Percentiles rank a stretch among this genome's conserved stretches.
Conservation (phyloP, 2,113 vertebrate genomes). For the Spea bombifrons region DNA sequence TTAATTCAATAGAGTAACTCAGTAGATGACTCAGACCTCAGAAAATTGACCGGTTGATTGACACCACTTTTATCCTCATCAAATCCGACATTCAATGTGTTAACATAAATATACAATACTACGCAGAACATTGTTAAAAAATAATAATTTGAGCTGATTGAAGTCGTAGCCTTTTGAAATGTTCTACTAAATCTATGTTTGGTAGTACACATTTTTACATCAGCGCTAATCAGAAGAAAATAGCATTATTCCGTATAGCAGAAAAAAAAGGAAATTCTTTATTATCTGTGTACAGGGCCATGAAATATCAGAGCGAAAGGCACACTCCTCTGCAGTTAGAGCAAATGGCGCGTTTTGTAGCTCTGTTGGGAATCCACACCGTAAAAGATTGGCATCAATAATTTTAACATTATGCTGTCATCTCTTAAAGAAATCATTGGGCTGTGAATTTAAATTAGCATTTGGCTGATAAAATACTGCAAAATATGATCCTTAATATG, state of each 20-base stretch:
- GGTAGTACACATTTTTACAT: not conserved
- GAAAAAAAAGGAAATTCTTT: not conserved
- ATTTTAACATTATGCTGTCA: slow-evolving; percentile 51
- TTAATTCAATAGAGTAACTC: too few relatives aligned
- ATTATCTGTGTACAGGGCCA: slow-evolving; percentile 2
- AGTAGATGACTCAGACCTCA: too few relatives aligned
- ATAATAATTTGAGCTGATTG: too few relatives aligned
- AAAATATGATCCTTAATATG: slow-evolving; percentile 44
- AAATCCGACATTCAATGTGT: too few relatives aligned
- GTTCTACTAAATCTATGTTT: too few relatives aligned
- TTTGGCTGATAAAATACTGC: slow-evolving; percentile 52
- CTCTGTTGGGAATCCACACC: slow-evolving; percentile 21
- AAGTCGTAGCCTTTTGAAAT: too few relatives aligned
- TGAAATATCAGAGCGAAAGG: not conserved
- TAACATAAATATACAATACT: too few relatives aligned
- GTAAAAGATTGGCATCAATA: slow-evolving; percentile 46
- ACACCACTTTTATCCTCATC: too few relatives aligned
- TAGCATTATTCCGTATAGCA: slow-evolving; percentile 3
- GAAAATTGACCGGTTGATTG: too few relatives aligned
- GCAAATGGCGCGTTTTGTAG: slow-evolving; percentile 17
- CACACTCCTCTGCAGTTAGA: not conserved
- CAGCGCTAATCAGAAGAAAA: not conserved
- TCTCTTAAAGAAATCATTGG: slow-evolving; percentile 54
- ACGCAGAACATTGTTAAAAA: too few relatives aligned
- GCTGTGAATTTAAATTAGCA: slow-evolving; percentile 52